phyloP scores from a whole-genome alignment of 2,888 invertebrate genomes.

The Calameuta filiformis region DNA sequence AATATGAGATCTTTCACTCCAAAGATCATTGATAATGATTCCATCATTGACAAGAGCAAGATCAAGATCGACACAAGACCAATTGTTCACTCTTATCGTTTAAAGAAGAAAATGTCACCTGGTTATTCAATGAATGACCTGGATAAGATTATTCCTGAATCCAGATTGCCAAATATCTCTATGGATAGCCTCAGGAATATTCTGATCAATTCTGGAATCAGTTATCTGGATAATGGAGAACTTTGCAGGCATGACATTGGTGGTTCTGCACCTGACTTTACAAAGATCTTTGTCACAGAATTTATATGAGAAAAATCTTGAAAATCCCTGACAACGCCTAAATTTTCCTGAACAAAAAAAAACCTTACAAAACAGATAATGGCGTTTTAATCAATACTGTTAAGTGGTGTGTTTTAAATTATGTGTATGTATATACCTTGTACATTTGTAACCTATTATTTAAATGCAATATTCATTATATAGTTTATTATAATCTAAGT shows the following conservation, averaged over 20 bases:
- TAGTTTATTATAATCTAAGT: not conserved
- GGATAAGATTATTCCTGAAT: constrained; percentile 48
- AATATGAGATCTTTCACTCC: constrained; percentile 61
- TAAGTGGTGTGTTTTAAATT: constrained; percentile 20
- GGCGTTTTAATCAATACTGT: constrained; percentile 3
- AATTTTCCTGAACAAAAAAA: not conserved
- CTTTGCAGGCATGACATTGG: constrained; percentile 63
- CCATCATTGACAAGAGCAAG: constrained; percentile 22
- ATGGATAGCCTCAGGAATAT: constrained; percentile 62
- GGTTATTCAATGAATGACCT: constrained; percentile 65
- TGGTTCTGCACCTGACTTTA: constrained; percentile 70
- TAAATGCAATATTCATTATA: constrained; percentile 28
- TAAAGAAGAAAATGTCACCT: constrained; percentile 48
- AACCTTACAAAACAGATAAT: not conserved
- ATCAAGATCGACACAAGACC: constrained; percentile 44
- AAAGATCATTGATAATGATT: constrained; percentile 52
- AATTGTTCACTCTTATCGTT: constrained; percentile 54
- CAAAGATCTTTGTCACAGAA: constrained; percentile 69
- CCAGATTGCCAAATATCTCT: constrained; percentile 43
- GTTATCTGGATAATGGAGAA: constrained; percentile 63
- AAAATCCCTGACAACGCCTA: not conserved
- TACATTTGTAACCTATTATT: constrained; percentile 55
- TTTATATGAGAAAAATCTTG: constrained; percentile 53
- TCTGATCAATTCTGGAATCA: constrained; percentile 56
- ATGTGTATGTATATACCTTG: constrained; percentile 54